These are phyloP conservation scores for Semnopithecus entellus DNA, from an alignment of 2,113 vertebrate species.

Conservation along the genomic window DNA sequence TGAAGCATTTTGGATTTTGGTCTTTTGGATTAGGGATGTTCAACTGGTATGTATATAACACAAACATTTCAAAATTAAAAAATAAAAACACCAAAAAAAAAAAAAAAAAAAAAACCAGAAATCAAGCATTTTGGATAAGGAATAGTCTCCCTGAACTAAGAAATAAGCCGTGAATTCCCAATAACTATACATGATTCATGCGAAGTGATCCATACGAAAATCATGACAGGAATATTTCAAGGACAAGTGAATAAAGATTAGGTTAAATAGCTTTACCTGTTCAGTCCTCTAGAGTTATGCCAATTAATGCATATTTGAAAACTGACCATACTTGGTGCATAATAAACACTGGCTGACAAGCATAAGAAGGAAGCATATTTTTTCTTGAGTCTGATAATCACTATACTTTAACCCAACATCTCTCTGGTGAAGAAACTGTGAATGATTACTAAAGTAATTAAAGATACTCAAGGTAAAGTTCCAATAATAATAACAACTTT, in stretches of 20 bases:
- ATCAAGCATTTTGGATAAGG: background rate
- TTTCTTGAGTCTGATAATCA: background rate
- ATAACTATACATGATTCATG: background rate
- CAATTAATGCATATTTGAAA: background rate
- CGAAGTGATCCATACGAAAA: background rate
- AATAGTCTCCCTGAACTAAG: background rate
- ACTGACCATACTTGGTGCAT: background rate
- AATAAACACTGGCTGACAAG: background rate
- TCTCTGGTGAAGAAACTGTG: background rate
- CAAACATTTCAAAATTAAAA: background rate
- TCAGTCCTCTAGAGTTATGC: background rate
- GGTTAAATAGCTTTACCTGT: background rate
- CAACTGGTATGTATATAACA: background rate
- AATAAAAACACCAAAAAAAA: background rate
- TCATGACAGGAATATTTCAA: conserved; percentile 17
- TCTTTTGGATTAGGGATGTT: background rate
- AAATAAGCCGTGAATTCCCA: background rate
- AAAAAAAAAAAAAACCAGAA: too few relatives aligned
- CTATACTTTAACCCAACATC: background rate
- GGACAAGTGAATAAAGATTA: conserved; percentile 12
- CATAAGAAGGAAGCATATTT: background rate
- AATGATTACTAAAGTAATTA: background rate
- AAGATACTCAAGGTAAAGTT: background rate
- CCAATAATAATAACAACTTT: background rate
- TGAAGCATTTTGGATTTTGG: background rate